Evolutionary conservation across 2,113 vertebrate genomes (phyloP), one percentile per base, ranked within the genome.

Genomic region (Tautogolabrus adspersus): DNA sequence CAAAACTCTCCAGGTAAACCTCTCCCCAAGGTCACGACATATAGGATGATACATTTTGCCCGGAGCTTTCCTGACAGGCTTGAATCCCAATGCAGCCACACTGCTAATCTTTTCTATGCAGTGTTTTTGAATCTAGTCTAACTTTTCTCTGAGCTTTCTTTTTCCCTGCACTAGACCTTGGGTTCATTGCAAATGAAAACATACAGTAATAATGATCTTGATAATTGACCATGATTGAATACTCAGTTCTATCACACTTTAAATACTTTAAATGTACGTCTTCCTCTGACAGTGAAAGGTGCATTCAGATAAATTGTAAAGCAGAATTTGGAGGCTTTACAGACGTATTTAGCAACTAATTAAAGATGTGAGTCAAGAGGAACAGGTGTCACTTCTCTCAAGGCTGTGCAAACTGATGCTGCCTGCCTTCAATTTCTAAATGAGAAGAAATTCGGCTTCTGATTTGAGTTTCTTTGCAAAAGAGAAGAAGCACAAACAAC

Each of bases 1-100:
- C 56, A 74, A 47, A 84, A 76, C 74, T 79, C 61, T 88, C 86
- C 84, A 72, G 66, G 84, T 84, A 88, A 90, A 85, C 72, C 84
- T 84, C 60, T 82, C 75, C 82, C 84, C 88, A 93, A 91, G 92
- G 91, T 93, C 91, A 85, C 16, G 75, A 65, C 80, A 70, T 79
- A 72, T 59, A 52, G 84, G 75, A 84, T 85, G 89, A 91, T 92
- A 90, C 79, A 93, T 92, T 90, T 78, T 62, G 76, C 75, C 80
- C 76, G 77, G 69, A 87, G 80, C 79, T 85, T 71, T 86, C 71
- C 69, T 92, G 87, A 88, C 90, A 91, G 72, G 80, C 56, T 44
- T 65, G 76, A 69, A 85, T 75, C 85, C 77, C 66, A 87, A 74
- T 37, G 74, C 66, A 61, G 46, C 57, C 58, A 34, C 60, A 61